These are phyloP conservation scores for Sarcophaga rosellei DNA, from an alignment of 2,888 invertebrate species.

Conservation along the genomic window DNA sequence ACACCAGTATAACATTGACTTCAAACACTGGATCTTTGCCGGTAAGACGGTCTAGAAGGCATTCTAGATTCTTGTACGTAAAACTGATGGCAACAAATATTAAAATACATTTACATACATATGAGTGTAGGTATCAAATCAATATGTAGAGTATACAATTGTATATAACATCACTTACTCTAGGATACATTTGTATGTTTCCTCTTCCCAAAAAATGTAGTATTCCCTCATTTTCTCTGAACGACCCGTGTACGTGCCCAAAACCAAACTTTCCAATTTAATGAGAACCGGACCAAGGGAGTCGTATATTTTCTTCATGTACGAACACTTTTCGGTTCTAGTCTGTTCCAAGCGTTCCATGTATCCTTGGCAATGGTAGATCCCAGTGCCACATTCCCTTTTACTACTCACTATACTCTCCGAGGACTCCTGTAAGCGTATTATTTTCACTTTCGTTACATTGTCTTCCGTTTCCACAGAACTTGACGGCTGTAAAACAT, in stretches of 20 bases:
- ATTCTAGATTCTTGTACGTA: slow-evolving; percentile 87
- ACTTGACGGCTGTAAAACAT: background rate
- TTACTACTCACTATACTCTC: slow-evolving; percentile 63
- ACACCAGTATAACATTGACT: slow-evolving; percentile 88
- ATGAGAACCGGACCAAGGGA: slow-evolving; percentile 91
- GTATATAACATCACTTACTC: slow-evolving; percentile 79
- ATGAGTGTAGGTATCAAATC: no score
- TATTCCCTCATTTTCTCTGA: slow-evolving; percentile 88
- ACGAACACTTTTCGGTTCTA: slow-evolving; percentile 86
- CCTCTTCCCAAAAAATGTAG: slow-evolving; percentile 91
- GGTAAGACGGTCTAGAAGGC: slow-evolving; percentile 84
- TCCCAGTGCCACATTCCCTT: slow-evolving; percentile 71
- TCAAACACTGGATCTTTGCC: slow-evolving; percentile 86
- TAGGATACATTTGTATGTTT: slow-evolving; percentile 87
- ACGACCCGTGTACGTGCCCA: slow-evolving; percentile 89
- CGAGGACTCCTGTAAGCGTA: slow-evolving; percentile 56
- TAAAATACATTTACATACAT: background rate
- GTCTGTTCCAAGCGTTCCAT: slow-evolving; percentile 87
- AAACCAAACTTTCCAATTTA: slow-evolving; percentile 92
- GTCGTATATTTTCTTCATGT: slow-evolving; percentile 88
- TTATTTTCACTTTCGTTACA: slow-evolving; percentile 46
- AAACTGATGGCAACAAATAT: slow-evolving; percentile 81
- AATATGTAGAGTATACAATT: no score
- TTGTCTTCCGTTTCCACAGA: no score
- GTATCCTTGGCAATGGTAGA: slow-evolving; percentile 82